Evolutionary conservation across 1,140 invertebrate species (phyloP), one percentile per base, ranked within the genome.

Genomic region (Apis florea): DNA sequence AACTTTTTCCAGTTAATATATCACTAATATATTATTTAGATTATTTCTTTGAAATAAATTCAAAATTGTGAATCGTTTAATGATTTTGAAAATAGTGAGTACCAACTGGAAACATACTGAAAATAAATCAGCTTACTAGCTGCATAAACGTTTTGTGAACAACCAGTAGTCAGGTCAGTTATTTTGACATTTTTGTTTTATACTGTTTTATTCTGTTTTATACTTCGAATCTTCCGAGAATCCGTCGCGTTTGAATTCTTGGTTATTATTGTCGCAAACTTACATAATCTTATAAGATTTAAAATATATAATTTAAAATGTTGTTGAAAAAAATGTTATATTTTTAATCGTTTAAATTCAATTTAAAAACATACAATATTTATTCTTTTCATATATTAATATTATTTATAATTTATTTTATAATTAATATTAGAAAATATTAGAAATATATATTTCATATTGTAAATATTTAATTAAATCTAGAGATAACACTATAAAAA

Each of bases 131-230:
- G 6, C 19, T n/a, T 12, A 9, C 26, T 51, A 15, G 53, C 21
- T 58, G 61, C 31, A 0, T 19, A 19, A 77, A 82, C 47, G n/a
- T 82, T 82, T 76, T 56, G 17, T 10, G 63, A 64, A 21, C 49
- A 49, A 76, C 64, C 19, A 31, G 53, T 54, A 67, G 64, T 69
- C 64, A 19, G 80, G 80, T 77, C 66, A 82, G 80, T 69, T 82
- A 82, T 82, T 82, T 82, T 64, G 73, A 82, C 73, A 77, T 74
- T 76, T 82, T 17, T 82, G 54, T 69, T 19, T 76, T 68, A 3
- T 49, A 26, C 49, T 73, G 63, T 68, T 68, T 56, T n/a, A n/a
- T 76, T 82, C n/a, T 82, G 54, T 69, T 19, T 76, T 68, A 3
- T 49, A 26, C 49, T 82, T 49, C 47, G n/a, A 26, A 49, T 69